A percentile compares a stretch with the other conserved stretches of the same genome.
Evolutionary conservation across 1,140 invertebrate species (phyloP).

Genomic region (Drosophila parvula): DNA sequence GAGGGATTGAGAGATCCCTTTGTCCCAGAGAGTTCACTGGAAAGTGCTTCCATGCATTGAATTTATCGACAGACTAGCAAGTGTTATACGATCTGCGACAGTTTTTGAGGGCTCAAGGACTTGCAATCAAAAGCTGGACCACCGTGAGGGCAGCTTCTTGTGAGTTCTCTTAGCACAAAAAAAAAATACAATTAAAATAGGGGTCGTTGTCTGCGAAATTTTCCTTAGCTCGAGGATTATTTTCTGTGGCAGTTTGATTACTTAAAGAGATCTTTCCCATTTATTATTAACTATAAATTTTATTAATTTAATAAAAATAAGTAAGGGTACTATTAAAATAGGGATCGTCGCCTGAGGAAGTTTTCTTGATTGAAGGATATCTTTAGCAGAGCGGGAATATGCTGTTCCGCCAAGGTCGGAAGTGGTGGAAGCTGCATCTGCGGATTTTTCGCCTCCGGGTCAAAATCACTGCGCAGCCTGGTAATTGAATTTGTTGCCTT

Average conservation of each 20-base stretch:
- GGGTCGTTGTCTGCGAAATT: slow-evolving; percentile 62
- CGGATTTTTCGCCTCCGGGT: slow-evolving; percentile 36
- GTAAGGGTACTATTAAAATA: no score
- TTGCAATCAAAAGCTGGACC: slow-evolving; percentile 76
- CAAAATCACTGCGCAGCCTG: slow-evolving; percentile 55
- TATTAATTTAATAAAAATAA: not conserved
- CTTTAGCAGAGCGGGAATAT: not conserved
- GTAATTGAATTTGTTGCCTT: slow-evolving; percentile 80
- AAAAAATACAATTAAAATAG: slow-evolving; percentile 41
- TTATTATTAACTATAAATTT: not conserved
- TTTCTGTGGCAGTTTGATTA: not conserved
- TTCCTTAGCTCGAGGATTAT: slow-evolving; percentile 14
- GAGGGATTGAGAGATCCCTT: slow-evolving; percentile 28
- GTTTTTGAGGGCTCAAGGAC: slow-evolving; percentile 47
- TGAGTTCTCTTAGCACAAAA: slow-evolving; percentile 56
- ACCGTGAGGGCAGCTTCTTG: slow-evolving; percentile 63
- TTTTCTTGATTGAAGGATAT: slow-evolving; percentile 4
- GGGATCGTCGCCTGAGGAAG: not conserved
- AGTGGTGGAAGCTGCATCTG: slow-evolving; percentile 56
- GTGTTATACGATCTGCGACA: slow-evolving; percentile 75
- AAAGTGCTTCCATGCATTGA: slow-evolving; percentile 30
- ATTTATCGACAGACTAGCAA: slow-evolving; percentile 72
- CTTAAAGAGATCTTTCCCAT: not conserved
- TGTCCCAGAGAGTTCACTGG: slow-evolving; percentile 48
- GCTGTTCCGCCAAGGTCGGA: slow-evolving; percentile 37